Evolutionary conservation across 2,888 invertebrate genomes (phyloP), one percentile per base, ranked within the genome.

Genomic region (Dascillus cervinus): DNA sequence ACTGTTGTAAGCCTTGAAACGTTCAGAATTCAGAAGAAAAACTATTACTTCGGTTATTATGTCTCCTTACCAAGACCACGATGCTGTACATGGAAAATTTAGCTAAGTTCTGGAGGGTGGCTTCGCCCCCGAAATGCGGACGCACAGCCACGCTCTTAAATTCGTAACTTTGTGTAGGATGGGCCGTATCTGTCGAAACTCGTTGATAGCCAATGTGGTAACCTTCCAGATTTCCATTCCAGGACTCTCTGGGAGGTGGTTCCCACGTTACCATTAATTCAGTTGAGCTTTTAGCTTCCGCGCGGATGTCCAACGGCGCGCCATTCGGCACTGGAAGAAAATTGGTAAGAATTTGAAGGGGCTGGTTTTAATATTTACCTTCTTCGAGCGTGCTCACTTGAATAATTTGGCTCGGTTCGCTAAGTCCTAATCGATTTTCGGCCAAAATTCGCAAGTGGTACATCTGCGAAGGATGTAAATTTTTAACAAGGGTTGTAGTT

Each of bases 401-500:
- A 25, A 85, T 76, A 13, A 85, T 77, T 62, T 88, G 88, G 50
- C 88, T 87, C 25, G 86, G 86, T 53, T 86, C 85, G 49, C 91
- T 89, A 44, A 83, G 76, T 2, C 92, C 92, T 43, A 92, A 71
- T 52, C 87, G 76, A 65, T 92, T 92, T 62, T 89, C 88, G 4
- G 91, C 91, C 48, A 90, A 77, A 54, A 92, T 83, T 49, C 91
- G 73, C 50, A 92, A 74, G 58, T 90, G 86, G 67, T 92, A 94
- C 9, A 83, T 80, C 38, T 83, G 86, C 3, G 90, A 84, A 6
- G 92, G 92, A 37, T 82, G 81, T 15, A 92, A 70, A 55, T 83
- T 83, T 54, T 79, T 82, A 19, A 89, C 79, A 43, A 79, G 82
- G 17, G 85, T 82, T 44, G 82, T 79, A 2, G 85, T 82, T 54